Conservation (phyloP, 2,113 vertebrate species). For the Gavialis gangeticus region DNA sequence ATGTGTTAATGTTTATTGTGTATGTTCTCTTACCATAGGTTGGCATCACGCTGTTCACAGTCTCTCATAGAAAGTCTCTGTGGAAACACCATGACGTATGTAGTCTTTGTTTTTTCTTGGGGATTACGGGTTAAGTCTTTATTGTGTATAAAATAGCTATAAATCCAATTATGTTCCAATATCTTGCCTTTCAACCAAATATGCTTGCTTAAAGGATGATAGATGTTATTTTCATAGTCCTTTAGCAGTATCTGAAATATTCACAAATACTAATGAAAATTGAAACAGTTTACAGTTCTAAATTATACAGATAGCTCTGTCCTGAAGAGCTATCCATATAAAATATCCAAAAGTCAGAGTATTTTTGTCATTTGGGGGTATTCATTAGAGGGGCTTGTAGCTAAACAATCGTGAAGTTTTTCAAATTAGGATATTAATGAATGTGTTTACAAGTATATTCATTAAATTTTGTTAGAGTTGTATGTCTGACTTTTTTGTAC, state of each 20-base stretch:
- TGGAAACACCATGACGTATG: conserved; percentile 96
- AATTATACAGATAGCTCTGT: not conserved
- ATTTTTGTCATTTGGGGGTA: not conserved
- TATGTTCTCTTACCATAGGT: conserved; percentile 81
- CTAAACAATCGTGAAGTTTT: not conserved
- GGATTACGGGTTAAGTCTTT: not conserved
- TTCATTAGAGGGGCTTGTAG: not conserved
- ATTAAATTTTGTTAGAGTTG: not conserved
- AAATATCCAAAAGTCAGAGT: not conserved
- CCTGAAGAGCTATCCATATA: not conserved
- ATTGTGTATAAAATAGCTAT: not conserved
- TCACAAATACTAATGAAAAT: rapidly evolving
- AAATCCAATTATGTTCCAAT: not conserved
- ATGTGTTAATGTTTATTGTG: not conserved
- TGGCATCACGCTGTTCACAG: conserved; percentile 96
- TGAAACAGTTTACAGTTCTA: not conserved
- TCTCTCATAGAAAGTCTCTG: conserved; percentile 97
- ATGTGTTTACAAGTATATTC: not conserved
- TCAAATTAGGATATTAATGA: not conserved
- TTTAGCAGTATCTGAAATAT: not conserved
- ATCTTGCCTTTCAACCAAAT: not conserved
- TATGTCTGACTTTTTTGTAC: not conserved
- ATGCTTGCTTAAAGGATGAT: not conserved
- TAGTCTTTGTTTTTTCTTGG: conserved; percentile 13
- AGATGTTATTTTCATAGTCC: not conserved